Evolutionary conservation across 2,797 vertebrate species (phyloP), one percentile per base, ranked within the genome.

Genomic region (Micropoecilia bifurca): DNA sequence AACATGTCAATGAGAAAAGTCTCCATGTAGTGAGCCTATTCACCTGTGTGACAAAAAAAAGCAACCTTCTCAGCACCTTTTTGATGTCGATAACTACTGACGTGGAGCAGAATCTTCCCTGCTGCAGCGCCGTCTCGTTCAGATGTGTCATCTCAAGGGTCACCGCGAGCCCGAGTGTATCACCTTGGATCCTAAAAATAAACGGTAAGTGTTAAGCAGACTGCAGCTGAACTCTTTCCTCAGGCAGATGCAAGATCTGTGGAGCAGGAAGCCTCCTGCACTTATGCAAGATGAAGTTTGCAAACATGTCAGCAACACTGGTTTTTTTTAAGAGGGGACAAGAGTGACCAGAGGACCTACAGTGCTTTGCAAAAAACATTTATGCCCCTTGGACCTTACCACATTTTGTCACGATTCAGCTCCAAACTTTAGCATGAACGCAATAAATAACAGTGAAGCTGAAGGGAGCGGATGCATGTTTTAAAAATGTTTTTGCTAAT

Each of bases 111-210:
- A 73, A 57, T 66, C 73, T 68, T 13, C 55, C 74, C 85, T 86
- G 87, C 85, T 84, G 82, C 66, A 33, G 72, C 63, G 76, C 76
- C 76, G n/a, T 75, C 63, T 55, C 77, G 63, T 33, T 55, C 73
- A 75, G 74, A 83, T 47, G 75, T 63, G 74, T 78, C 66, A 61
- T 83, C 76, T 82, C 22, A 77, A 50, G 73, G 74, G 82, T 79
- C 78, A 75, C 69, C 81, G 50, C 73, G 39, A 82, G 80, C 77
- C 78, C 59, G 73, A 33, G 28, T 59, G 59, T 13, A 84, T 83
- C 79, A 77, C 81, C 59, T 81, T 61, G 55, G 59, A 76, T 75
- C 48, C 75, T 85, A 72, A 89, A 90, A 90, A 83, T 88, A 83
- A 84, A 76, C 73, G 68, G 36, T 1, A 43, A 71, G 73, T 33